A percentile compares a stretch with the other conserved stretches of the same genome.
Evolutionary conservation across 2,113 vertebrate species (phyloP).

Genomic region (Cephalopholis sonnerati): DNA sequence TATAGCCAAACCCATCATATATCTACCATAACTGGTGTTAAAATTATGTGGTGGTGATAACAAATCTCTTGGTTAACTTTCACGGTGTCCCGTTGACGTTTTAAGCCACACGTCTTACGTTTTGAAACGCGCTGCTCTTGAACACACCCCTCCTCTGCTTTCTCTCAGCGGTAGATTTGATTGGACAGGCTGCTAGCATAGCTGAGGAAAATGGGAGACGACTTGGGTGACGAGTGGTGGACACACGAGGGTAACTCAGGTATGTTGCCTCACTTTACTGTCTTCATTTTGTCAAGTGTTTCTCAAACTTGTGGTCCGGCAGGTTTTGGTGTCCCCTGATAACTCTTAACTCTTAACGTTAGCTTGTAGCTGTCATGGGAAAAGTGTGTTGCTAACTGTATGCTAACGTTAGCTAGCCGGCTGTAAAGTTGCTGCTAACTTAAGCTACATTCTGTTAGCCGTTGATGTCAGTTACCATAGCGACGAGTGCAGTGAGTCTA

Average conservation of each 20-base stretch:
- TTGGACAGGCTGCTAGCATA: neutral
- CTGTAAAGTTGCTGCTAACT: neutral
- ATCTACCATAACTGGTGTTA: neutral
- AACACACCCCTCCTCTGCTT: slow-evolving; percentile 51
- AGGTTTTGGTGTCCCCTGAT: neutral
- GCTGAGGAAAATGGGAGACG: slow-evolving; percentile 77
- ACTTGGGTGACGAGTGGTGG: slow-evolving; percentile 82
- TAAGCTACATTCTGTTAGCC: too few species aligned
- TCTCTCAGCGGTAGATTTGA: slow-evolving; percentile 63
- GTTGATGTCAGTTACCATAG: neutral
- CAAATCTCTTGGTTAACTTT: too few species aligned
- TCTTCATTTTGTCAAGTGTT: neutral
- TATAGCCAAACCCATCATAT: neutral
- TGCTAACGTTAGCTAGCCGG: slow-evolving; percentile 54
- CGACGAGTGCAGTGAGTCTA: neutral
- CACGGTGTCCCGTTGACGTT: too few species aligned
- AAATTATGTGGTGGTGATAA: too few species aligned
- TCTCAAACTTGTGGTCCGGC: neutral
- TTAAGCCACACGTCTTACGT: neutral
- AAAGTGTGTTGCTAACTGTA: neutral
- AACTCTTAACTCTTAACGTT: neutral
- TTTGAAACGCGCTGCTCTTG: slow-evolving; percentile 31
- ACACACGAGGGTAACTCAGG: slow-evolving; percentile 55
- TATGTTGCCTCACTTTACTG: neutral
- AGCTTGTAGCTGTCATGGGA: neutral